A percentile compares a stretch with the other conserved stretches of the same genome.
Conservation (phyloP, 2,797 vertebrate genomes). For the Lutjanus argentimaculatus region DNA sequence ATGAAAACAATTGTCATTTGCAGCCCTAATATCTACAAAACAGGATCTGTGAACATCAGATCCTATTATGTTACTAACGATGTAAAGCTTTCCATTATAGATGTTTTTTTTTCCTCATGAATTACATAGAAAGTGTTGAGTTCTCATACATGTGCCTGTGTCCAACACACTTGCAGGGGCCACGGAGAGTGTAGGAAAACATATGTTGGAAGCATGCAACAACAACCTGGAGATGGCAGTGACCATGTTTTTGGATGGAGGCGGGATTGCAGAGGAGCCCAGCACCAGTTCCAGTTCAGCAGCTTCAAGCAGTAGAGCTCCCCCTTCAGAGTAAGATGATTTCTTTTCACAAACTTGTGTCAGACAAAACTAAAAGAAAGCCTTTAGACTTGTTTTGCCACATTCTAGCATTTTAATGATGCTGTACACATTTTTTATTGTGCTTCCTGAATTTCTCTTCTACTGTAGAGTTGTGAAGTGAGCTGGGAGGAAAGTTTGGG, state of each 20-base stretch:
- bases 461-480: neutral
- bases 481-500: neutral
- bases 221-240: constrained; percentile 99
- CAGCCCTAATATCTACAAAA: neutral
- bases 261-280: constrained; percentile 95
- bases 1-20: too few relatives aligned
- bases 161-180: constrained; percentile 87
- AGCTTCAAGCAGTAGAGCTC: constrained; percentile 89
- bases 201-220: constrained; percentile 98
- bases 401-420: neutral
- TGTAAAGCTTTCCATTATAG: neutral
- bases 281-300: constrained; percentile 96
- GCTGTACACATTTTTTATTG: neutral
- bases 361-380: constrained; percentile 2
- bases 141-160: neutral
- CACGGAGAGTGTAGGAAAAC: constrained; percentile 96
- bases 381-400: neutral
- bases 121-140: neutral
- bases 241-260: constrained; percentile 98
- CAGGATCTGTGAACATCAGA: neutral
- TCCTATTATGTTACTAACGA: neutral
- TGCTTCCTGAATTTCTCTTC: neutral
- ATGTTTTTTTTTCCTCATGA: neutral
- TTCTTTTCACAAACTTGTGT: neutral
- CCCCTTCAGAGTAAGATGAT: constrained; percentile 84